Base-by-base conservation (phyloP, 2,888 invertebrate species). In the Sesia apiformis region DNA sequence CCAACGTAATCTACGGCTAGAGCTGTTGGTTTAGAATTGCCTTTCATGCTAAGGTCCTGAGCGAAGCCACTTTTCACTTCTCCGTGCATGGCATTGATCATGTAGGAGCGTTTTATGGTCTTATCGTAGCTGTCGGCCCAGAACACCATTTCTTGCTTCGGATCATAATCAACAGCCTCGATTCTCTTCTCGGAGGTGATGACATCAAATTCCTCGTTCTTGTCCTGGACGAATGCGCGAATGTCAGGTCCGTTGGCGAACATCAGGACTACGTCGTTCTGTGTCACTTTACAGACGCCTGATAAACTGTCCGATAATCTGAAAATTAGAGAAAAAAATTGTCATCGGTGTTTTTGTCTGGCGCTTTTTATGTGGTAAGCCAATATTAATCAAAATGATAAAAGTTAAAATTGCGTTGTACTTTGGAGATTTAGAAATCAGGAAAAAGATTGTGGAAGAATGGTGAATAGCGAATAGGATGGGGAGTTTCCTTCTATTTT, bases 41-140 rank as follows among this genome's bases (percentile, higher is more conserved):
- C 95, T 86, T 94, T 94, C 88, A 96, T 94, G 63, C 95, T 93
- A 40, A 98, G 87, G 76, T 97, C 96, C 76, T 98, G 98, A 0
- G 97, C 95, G 70, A 91, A 94, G 55, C 97, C 96, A 54, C 93
- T 93, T 84, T 95, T 94, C 3, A 93, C 96, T 72, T 94, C 91
- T 3, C 96, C 95, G 58, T 93, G 90, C 39, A 91, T 84, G 0
- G 95, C 96, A 63, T 95, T 93, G 2, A 97, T 92, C 93, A 98
- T 95, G 76, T 95, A 96, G 0, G 98, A 97, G 0, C 98, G 91
- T 76, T 97, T 97, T 62, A 98, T 97, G 2, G 95, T 95, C 75
- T 95, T 94, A 58, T 96, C 95, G 69, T 95, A 95, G 61, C 95
- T 95, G 77, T 99, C 98, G 0, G 97, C 96, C 98, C 99, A 99